These are phyloP conservation scores for Bovichtus diacanthus DNA, from an alignment of 2,797 vertebrate genomes.

Conservation along the genomic window DNA sequence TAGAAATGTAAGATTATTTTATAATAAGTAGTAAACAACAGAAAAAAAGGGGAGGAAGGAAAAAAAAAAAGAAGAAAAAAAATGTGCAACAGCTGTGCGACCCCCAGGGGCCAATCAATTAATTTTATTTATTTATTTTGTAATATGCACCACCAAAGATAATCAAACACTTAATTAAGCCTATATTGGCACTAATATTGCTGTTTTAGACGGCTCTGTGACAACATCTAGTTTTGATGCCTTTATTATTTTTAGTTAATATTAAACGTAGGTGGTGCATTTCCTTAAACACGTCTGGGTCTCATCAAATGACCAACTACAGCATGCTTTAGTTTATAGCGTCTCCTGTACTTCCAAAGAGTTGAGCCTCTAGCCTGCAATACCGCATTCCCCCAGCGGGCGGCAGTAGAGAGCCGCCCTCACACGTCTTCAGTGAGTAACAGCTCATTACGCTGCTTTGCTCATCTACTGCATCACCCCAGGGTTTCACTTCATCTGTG, in stretches of 20 bases:
- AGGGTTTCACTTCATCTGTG: background rate
- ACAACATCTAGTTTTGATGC: background rate
- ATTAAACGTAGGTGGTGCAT: too few species aligned
- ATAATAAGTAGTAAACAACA: too few species aligned
- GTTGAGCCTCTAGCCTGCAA: background rate
- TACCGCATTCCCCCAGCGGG: background rate
- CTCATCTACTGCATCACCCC: background rate
- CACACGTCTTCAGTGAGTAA: background rate
- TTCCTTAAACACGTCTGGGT: background rate
- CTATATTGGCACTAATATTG: too few species aligned
- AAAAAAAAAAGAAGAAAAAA: too few species aligned
- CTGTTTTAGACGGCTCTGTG: too few species aligned
- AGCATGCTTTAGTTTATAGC: background rate
- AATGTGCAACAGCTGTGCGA: too few species aligned
- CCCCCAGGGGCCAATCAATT: background rate
- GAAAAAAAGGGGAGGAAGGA: too few species aligned
- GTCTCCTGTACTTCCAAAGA: background rate
- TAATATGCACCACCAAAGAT: background rate
- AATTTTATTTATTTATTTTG: background rate
- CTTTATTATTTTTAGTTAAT: background rate
- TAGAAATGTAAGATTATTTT: too few species aligned
- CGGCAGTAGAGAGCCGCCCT: slow-evolving; percentile 7
- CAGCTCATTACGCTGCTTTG: accelerated
- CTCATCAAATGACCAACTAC: background rate
- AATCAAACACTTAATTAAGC: background rate